Base-by-base conservation (phyloP, 2,113 vertebrate species). In the Epinephelus lanceolatus region DNA sequence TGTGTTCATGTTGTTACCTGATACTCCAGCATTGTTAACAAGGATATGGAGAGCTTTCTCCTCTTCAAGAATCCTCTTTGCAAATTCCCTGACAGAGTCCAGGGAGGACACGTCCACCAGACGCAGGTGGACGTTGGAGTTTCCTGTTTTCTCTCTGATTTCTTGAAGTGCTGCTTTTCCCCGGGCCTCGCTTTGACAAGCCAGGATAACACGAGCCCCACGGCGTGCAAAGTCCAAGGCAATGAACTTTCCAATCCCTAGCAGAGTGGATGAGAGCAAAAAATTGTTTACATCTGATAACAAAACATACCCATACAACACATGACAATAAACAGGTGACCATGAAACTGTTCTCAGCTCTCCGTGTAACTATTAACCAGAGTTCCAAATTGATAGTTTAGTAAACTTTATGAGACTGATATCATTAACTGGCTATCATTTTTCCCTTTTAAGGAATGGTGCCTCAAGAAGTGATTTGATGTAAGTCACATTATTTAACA, bases 211-310 rank as follows among this genome's bases (percentile, higher is more conserved):
- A 45, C 93, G 95, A 2, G 96, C 97, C 0, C 96, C 96, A 0
- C 96, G 94, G 4, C 82, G 89, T 0, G 96, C 96, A 88, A 98
- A 92, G 77, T 98, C 96, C 90, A 95, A 73, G 15, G 96, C 96
- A 11, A 98, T 95, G 6, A 78, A 81, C 61, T 97, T 97, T 1
- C 97, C 96, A 0, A 97, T 97, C 0, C 97, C 97, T 98, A 59
- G 0, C 5, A 49, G 23, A 70, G 8, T 53, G 47, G 21, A 27
- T 65, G 1, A 76, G 10, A 73, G 53, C 2, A 40, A n/a, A 23
- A 23, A 47, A 1, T 4, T 13, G 0, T 61, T 63, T 63, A 3
- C 0, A 74, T 10, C 15, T 59, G 27, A 18, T 47, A 55, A 59
- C 2, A 45, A 25, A 33, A 12, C 13, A n/a, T 63, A 17, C 33